Conservation (phyloP, 92 coral and sea anemone genomes). For the Parazoanthus atlanticus region DNA sequence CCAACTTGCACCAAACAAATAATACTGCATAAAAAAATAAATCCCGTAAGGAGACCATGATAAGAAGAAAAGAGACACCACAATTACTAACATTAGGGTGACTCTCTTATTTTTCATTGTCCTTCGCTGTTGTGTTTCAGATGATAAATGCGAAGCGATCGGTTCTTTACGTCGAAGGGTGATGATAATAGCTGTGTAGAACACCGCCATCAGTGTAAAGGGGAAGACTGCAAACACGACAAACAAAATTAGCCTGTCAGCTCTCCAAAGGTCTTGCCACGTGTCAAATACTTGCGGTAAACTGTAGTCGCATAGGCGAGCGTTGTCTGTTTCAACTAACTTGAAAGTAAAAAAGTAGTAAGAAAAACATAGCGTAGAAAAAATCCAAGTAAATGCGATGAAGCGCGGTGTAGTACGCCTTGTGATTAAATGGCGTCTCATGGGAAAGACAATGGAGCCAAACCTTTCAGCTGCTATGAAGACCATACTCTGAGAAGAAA, state of each 20-base stretch:
- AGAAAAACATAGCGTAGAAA: neutral
- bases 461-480: neutral
- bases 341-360: neutral
- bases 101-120: neutral
- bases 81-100: neutral
- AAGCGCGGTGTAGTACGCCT: neutral
- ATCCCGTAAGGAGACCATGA: neutral
- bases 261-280: conserved; percentile 1
- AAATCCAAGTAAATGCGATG: neutral
- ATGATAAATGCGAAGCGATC: neutral
- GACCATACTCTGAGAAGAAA: neutral
- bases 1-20: neutral
- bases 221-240: neutral
- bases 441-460: neutral
- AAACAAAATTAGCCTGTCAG: neutral
- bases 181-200: neutral
- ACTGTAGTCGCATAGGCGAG: neutral
- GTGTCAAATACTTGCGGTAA: neutral
- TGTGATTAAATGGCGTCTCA: neutral
- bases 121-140: neutral
- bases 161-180: conserved; percentile 1
- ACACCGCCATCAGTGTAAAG: neutral
- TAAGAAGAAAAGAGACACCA: neutral
- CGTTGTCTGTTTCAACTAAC: neutral
- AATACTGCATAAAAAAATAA: no score